Conservation (phyloP, 1,140 invertebrate species). For the Dreissena polymorpha region DNA sequence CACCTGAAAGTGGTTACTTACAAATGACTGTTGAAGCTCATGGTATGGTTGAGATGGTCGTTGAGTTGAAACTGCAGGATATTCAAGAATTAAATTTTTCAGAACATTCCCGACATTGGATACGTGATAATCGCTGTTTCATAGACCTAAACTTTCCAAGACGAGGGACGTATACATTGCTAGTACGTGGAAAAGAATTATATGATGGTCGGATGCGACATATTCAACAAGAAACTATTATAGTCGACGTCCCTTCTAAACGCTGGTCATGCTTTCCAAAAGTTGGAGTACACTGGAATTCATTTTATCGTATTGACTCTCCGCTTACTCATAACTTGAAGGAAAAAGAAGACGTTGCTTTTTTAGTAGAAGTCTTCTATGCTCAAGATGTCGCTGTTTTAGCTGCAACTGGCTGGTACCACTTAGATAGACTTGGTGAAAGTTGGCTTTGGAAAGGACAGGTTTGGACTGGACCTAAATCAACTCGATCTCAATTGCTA, state of each 20-base stretch:
- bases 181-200: neutral
- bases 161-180: constrained; percentile 19
- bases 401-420: constrained; percentile 18
- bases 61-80: constrained; percentile 15
- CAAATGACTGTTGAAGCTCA: constrained; percentile 4
- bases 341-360: constrained; percentile 34
- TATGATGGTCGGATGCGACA: neutral
- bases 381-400: constrained; percentile 34
- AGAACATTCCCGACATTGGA: constrained; percentile 25
- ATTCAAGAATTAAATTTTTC: constrained; percentile 22
- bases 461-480: constrained; percentile 34
- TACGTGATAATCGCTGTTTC: neutral
- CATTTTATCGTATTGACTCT: neutral
- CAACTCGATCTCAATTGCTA: constrained; percentile 17
- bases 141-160: constrained; percentile 42
- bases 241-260: constrained; percentile 17
- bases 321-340: constrained; percentile 20
- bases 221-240: constrained; percentile 28
- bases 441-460: constrained; percentile 32
- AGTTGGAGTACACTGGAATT: neutral
- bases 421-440: constrained; percentile 6
- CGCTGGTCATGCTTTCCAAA: constrained; percentile 45
- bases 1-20: constrained; percentile 15
- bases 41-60: neutral
- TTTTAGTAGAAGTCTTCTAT: constrained; percentile 14